Conservation (phyloP, 2,888 invertebrate genomes). For the Tetramorium bicarinatum region DNA sequence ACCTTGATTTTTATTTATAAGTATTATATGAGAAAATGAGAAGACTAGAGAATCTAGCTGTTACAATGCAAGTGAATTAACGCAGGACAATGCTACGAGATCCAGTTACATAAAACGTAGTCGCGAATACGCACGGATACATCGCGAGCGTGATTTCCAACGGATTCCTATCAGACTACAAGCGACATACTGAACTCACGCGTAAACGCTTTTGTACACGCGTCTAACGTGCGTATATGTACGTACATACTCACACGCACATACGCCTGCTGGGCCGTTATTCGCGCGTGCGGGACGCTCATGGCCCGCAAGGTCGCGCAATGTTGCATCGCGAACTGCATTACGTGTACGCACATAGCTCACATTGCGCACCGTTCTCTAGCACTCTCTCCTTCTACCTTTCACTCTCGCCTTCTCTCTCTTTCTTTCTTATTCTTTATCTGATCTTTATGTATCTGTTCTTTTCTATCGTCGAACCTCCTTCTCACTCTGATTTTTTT, state of each 20-base stretch:
- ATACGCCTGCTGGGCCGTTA: conserved; percentile 62
- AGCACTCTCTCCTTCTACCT: conserved; percentile 44
- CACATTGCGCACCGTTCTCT: conserved; percentile 58
- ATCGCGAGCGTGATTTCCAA: conserved; percentile 58
- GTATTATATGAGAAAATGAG: background rate
- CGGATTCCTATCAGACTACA: conserved; percentile 64
- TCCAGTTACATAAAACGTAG: conserved; percentile 61
- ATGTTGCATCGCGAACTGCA: conserved; percentile 76
- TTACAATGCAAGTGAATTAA: conserved; percentile 54
- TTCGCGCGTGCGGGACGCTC: conserved; percentile 73
- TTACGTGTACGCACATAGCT: conserved; percentile 65
- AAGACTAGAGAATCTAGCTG: background rate
- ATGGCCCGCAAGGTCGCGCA: conserved; percentile 80
- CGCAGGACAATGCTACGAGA: conserved; percentile 55
- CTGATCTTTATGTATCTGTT: background rate
- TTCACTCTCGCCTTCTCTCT: conserved; percentile 9
- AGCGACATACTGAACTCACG: conserved; percentile 42
- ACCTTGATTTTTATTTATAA: background rate
- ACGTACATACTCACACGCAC: conserved; percentile 36
- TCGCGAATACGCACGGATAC: conserved; percentile 12
- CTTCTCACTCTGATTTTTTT: conserved; percentile 33
- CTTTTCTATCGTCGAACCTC: conserved; percentile 9
- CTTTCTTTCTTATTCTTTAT: background rate
- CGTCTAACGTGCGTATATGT: conserved; percentile 22
- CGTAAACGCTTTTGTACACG: conserved; percentile 38